phyloP scores from a whole-genome alignment of 1,140 invertebrate genomes.

The Mizuhopecten yessoensis region DNA sequence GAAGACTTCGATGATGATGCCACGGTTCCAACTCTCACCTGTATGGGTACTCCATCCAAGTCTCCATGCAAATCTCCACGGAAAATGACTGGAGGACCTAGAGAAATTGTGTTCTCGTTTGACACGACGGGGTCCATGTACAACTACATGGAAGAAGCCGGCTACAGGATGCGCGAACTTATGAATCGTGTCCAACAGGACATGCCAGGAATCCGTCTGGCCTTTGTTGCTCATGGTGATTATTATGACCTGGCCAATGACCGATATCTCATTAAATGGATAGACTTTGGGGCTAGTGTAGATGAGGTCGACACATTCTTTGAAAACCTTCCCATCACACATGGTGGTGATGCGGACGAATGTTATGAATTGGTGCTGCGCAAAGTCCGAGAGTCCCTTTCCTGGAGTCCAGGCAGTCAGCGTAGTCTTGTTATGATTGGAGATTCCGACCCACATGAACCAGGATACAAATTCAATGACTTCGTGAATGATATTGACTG shows the following conservation, averaged over 20 bases:
- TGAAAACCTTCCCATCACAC: conserved; percentile 66
- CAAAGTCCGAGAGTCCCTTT: conserved; percentile 68
- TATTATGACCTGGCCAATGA: conserved; percentile 73
- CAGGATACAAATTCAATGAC: conserved; percentile 64
- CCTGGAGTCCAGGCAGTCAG: conserved; percentile 75
- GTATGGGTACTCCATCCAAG: conserved; percentile 10
- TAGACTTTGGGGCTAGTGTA: conserved; percentile 72
- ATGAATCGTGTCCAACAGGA: conserved; percentile 76
- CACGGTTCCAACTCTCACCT: not conserved
- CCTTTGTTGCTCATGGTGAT: conserved; percentile 78
- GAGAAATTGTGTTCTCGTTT: conserved; percentile 80
- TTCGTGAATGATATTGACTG: conserved; percentile 73
- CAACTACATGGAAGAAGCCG: conserved; percentile 73
- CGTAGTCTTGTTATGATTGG: conserved; percentile 77
- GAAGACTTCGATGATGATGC: conserved; percentile 33
- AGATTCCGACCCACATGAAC: conserved; percentile 75
- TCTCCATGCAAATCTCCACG: conserved; percentile 45
- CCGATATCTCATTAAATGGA: conserved; percentile 74
- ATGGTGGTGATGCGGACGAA: conserved; percentile 73
- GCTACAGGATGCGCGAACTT: conserved; percentile 76
- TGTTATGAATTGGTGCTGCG: conserved; percentile 77
- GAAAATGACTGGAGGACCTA: conserved; percentile 68
- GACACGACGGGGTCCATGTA: conserved; percentile 82
- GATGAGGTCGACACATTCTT: conserved; percentile 72
- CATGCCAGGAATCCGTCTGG: conserved; percentile 76